These are phyloP conservation scores for Athene cunicularia DNA, from an alignment of 2,113 vertebrate species.

Conservation along the genomic window DNA sequence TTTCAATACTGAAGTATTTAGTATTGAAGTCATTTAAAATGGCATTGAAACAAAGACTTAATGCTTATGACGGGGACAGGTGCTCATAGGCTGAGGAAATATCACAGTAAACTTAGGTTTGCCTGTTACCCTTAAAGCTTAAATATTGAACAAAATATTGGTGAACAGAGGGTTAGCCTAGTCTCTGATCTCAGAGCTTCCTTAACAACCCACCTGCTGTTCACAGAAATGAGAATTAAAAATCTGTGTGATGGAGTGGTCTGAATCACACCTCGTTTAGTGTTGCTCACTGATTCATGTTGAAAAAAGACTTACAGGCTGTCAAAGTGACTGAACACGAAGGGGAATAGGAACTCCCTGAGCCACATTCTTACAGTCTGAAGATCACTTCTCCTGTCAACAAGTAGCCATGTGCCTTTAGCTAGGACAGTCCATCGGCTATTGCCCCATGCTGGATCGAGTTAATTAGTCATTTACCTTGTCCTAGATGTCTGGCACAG, in stretches of 20 bases:
- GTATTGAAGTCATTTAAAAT: neutral
- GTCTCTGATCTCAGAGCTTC: neutral
- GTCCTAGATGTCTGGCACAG: slow-evolving; percentile 12
- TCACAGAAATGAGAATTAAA: neutral
- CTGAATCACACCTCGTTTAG: neutral
- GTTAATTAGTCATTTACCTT: neutral
- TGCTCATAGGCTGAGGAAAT: neutral
- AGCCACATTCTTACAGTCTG: neutral
- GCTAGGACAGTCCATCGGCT: neutral
- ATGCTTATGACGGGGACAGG: neutral
- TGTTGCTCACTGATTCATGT: neutral
- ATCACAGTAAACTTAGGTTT: neutral
- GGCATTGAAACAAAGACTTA: neutral
- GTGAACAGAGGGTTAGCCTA: neutral
- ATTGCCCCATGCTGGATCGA: neutral
- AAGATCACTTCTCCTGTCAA: slow-evolving; percentile 5
- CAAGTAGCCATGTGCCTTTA: neutral
- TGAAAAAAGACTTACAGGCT: neutral
- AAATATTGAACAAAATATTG: neutral
- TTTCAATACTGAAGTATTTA: neutral
- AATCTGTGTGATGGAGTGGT: neutral
- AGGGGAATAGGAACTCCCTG: neutral
- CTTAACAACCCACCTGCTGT: neutral
- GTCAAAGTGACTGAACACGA: neutral
- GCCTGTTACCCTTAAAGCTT: neutral